phyloP scores from a whole-genome alignment of 2,113 vertebrate genomes.

The Caranx melampygus region DNA sequence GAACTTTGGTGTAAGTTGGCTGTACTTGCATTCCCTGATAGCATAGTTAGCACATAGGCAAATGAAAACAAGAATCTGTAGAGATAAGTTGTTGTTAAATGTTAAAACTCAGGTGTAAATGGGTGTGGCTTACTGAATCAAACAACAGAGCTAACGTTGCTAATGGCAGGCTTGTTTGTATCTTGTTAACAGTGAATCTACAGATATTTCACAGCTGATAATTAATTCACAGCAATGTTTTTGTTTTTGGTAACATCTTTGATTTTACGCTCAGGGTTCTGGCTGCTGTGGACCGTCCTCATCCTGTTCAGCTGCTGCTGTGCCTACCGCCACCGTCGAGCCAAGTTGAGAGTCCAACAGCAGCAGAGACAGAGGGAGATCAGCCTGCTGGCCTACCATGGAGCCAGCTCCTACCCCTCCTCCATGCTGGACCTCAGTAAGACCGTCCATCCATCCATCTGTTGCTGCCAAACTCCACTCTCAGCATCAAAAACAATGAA shows the following conservation, averaged over 20 bases:
- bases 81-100: too few relatives aligned
- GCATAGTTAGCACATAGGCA: neutral
- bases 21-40: neutral
- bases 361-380: conserved; percentile 95
- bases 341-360: conserved; percentile 93
- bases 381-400: conserved; percentile 94
- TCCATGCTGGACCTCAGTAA: conserved; percentile 93
- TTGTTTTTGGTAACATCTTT: neutral
- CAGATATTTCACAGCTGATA: too few relatives aligned
- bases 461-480: neutral
- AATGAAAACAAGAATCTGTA: too few relatives aligned
- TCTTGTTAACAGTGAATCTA: too few relatives aligned
- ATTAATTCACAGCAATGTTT: neutral
- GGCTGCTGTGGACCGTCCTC: conserved; percentile 95
- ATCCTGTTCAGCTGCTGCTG: conserved; percentile 97
- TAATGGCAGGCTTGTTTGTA: too few relatives aligned
- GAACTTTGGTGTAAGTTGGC: conserved; percentile 95
- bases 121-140: too few relatives aligned
- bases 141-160: too few relatives aligned
- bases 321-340: conserved; percentile 92
- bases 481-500: conserved; percentile 1
- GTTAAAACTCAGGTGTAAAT: too few relatives aligned
- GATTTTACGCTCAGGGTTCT: conserved; percentile 88
- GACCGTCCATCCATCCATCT: conserved; percentile 44
- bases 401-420: conserved; percentile 88